A percentile compares a stretch with the other conserved stretches of the same genome.
phyloP scores from a whole-genome alignment of 2,797 vertebrate species.

The Octomys mimax region DNA sequence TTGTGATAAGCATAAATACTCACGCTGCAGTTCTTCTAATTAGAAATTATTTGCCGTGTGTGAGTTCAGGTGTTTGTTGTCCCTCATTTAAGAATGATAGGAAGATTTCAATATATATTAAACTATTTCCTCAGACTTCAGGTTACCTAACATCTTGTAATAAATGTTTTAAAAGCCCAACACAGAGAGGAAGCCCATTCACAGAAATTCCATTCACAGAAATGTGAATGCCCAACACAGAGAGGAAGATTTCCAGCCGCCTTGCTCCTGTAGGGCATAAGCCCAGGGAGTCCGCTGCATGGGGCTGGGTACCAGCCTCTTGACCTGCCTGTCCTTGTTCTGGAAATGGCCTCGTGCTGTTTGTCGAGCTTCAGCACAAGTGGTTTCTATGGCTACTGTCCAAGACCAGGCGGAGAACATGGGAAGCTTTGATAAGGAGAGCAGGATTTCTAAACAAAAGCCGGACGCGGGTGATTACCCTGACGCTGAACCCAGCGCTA shows the following conservation, averaged over 20 bases:
- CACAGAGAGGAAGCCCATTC: constrained; percentile 17
- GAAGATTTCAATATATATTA: constrained; percentile 39
- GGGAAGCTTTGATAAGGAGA: constrained; percentile 85
- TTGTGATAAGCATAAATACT: background rate
- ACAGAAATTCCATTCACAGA: too few species aligned
- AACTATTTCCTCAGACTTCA: constrained; percentile 10
- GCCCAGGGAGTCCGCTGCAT: constrained; percentile 71
- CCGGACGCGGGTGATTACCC: constrained; percentile 82
- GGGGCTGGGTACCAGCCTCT: constrained; percentile 70
- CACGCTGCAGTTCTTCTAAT: background rate
- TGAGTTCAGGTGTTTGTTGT: constrained; percentile 53
- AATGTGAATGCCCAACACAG: constrained; percentile 20
- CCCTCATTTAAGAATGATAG: constrained; percentile 57
- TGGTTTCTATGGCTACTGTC: constrained; percentile 88
- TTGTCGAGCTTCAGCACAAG: constrained; percentile 83
- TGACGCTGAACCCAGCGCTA: constrained; percentile 75
- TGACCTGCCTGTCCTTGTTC: constrained; percentile 82
- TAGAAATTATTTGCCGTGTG: constrained; percentile 46
- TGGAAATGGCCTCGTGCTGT: constrained; percentile 81
- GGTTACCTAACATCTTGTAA: constrained; percentile 42
- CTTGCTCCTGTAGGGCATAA: constrained; percentile 26
- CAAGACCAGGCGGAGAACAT: constrained; percentile 84
- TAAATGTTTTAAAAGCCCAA: constrained; percentile 22
- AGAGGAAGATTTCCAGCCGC: constrained; percentile 37
- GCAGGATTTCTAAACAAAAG: constrained; percentile 85